Evolutionary conservation across 2,113 vertebrate genomes (phyloP).

Genomic region (Dromiciops gliroides): DNA sequence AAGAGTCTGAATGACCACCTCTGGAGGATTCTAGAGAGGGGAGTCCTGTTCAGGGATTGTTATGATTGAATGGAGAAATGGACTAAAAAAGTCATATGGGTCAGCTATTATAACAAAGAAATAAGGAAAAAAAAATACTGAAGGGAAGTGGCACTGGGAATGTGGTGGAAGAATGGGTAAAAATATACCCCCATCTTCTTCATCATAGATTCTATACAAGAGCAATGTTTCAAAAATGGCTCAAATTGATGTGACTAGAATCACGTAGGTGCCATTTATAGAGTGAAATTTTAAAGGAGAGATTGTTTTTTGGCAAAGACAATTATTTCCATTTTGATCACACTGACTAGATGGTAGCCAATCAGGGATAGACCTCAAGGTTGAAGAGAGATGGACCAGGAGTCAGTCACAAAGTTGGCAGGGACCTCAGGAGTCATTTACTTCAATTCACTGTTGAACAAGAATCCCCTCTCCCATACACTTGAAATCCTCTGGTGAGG

Average conservation of each 20-base stretch:
- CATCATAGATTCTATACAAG: neutral
- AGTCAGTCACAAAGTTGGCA: neutral
- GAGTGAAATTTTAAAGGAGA: neutral
- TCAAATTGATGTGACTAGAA: no score
- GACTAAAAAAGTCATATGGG: neutral
- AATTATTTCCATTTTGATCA: neutral
- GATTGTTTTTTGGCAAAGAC: neutral
- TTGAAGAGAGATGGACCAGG: neutral
- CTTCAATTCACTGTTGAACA: neutral
- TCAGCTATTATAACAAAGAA: neutral
- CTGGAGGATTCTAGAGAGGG: neutral
- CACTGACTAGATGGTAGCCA: neutral
- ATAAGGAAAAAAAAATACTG: neutral
- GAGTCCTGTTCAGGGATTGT: neutral
- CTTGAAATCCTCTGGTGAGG: neutral
- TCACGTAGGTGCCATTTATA: neutral
- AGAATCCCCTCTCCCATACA: neutral
- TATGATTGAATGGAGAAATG: neutral
- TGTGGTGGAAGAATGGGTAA: neutral
- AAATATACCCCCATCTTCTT: neutral
- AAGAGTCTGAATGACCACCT: neutral
- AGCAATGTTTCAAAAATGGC: no score
- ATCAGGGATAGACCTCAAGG: neutral
- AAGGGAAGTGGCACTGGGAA: neutral
- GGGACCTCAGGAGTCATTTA: neutral